phyloP scores from a whole-genome alignment of 2,113 vertebrate species.

The Saccopteryx bilineata region DNA sequence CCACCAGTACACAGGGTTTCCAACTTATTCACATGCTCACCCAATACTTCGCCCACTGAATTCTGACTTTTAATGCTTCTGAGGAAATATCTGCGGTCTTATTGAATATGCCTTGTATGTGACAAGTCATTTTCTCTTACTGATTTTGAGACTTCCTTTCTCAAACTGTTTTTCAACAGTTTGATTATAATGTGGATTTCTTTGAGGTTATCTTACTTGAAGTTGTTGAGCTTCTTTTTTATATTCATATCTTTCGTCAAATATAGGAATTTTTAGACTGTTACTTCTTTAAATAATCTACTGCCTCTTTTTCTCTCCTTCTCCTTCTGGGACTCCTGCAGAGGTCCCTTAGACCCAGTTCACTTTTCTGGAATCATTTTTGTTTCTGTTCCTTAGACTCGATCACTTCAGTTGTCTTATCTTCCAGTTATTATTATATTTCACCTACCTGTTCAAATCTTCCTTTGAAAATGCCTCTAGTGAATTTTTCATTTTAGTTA shows the following conservation, averaged over 20 bases:
- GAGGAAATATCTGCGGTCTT: not conserved
- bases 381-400: not conserved
- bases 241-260: not conserved
- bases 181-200: not conserved
- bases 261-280: not conserved
- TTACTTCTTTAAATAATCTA: not conserved
- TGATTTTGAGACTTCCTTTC: not conserved
- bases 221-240: not conserved
- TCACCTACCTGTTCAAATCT: not conserved
- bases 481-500: conserved; percentile 25
- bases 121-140: not conserved
- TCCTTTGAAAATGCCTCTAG: not conserved
- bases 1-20: not conserved
- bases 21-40: not conserved
- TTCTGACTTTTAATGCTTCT: not conserved
- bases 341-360: not conserved
- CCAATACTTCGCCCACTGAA: not conserved
- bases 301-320: not conserved
- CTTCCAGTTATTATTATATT: not conserved
- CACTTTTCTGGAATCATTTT: not conserved
- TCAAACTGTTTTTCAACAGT: not conserved
- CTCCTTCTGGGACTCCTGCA: not conserved
- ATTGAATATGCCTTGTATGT: not conserved
- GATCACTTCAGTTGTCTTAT: not conserved
- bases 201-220: not conserved